Base-by-base conservation (phyloP, 2,797 vertebrate species). In the Cossypha heuglini region DNA sequence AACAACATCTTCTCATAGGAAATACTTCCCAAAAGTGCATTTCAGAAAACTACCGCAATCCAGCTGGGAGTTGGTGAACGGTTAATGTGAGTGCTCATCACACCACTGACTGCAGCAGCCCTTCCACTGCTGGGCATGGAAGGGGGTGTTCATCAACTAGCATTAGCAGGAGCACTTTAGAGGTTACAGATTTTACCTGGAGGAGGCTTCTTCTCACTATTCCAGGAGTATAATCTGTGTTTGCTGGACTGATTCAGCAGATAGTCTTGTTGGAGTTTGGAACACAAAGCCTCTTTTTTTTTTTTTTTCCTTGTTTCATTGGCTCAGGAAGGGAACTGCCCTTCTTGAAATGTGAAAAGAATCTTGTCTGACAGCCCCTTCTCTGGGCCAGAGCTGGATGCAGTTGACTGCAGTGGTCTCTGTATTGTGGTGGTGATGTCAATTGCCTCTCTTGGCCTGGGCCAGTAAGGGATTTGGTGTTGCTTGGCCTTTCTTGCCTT, bases 71-170 rank as follows among this genome's bases (percentile, higher is more conserved):
- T 54, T 67, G 74, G 71, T 45, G 29, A 93, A 93, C 5, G 4
- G 90, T 95, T 91, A 54, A 81, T 84, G 87, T 63, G 61, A 91
- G 83, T 92, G 82, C 95, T 94, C 46, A 1, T 77, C 68, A 38
- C 49, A 93, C 91, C 82, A 82, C 82, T 86, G 59, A 83, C 76
- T 80, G 61, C 55, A 38, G 73, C 46, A 38, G 6, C 76, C 86
- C 90, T 96, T 94, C 95, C 88, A 95, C 82, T 96, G 97, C 96
- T 96, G 97, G 94, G 94, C 97, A 96, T 96, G 96, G 94, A 87
- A 90, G 89, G 85, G 71, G 29, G 48, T 51, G 75, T 64, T 88
- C 81, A 68, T 74, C 61, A 59, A 22, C 80, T 83, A 77, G 61
- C 86, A 79, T 86, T 94, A 82, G 83, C 84, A 94, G 94, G 94